Evolutionary conservation across 1,140 invertebrate genomes (phyloP).

Genomic region (Ooceraea biroi): DNA sequence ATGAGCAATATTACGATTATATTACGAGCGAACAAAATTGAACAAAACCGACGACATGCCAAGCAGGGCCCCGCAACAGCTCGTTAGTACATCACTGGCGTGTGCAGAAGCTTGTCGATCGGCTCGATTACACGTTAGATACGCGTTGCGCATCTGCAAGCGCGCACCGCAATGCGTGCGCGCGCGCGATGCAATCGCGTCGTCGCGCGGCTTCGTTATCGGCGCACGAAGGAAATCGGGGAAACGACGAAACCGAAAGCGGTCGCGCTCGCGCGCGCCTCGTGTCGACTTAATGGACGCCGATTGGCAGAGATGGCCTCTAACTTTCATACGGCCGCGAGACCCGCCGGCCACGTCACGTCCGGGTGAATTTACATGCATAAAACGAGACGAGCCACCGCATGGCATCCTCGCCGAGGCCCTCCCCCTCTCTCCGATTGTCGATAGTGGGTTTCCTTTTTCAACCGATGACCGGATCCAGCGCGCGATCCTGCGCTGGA

Average conservation of each 20-base stretch:
- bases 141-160: slow-evolving; percentile 16
- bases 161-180: slow-evolving; percentile 25
- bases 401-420: slow-evolving; percentile 60
- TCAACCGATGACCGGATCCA: slow-evolving; percentile 64
- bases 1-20: background rate
- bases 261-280: slow-evolving; percentile 59
- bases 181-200: background rate
- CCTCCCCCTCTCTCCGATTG: slow-evolving; percentile 33
- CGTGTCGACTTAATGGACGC: slow-evolving; percentile 78
- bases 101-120: background rate
- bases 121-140: slow-evolving; percentile 40
- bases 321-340: slow-evolving; percentile 77
- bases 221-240: slow-evolving; percentile 66
- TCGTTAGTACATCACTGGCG: slow-evolving; percentile 26
- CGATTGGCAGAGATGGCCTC: slow-evolving; percentile 84
- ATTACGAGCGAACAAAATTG: no score
- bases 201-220: slow-evolving; percentile 18
- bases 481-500: slow-evolving; percentile 67
- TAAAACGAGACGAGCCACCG: slow-evolving; percentile 81
- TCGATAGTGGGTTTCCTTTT: slow-evolving; percentile 82
- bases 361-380: slow-evolving; percentile 86
- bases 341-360: slow-evolving; percentile 81
- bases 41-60: background rate
- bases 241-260: slow-evolving; percentile 74
- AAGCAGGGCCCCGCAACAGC: background rate